Conservation (phyloP, 2,113 vertebrate genomes). For the Aleadryas rufinucha region DNA sequence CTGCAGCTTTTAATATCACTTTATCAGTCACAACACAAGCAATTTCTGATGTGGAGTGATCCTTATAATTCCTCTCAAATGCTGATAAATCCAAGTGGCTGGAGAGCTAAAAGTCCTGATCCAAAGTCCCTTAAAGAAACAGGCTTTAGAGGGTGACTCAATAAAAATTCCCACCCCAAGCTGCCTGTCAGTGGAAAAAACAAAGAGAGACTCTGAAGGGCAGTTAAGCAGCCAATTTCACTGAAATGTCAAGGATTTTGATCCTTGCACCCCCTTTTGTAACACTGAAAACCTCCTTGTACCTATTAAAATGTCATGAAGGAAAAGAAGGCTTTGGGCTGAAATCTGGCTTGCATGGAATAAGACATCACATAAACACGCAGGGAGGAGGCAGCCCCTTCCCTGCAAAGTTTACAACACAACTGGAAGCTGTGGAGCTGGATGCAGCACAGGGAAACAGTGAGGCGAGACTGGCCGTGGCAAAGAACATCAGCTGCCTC, state of each 20-base stretch:
- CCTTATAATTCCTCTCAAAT: background rate
- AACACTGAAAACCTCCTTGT: background rate
- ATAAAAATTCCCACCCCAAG: background rate
- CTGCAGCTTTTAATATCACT: background rate
- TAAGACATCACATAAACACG: background rate
- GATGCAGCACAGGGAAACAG: background rate
- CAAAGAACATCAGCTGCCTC: background rate
- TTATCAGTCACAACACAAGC: background rate
- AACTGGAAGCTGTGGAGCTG: background rate
- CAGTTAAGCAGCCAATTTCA: background rate
- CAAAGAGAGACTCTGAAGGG: background rate
- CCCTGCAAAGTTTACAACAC: background rate
- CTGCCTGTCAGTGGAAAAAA: background rate
- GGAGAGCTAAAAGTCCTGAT: background rate
- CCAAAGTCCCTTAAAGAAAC: background rate
- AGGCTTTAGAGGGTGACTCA: background rate
- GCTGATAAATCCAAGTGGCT: background rate
- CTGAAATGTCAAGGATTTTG: background rate
- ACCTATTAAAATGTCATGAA: background rate
- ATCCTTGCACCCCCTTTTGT: background rate
- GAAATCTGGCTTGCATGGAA: background rate
- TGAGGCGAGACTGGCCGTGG: rapidly evolving
- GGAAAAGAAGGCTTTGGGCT: background rate
- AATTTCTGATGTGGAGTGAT: background rate
- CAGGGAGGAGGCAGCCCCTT: background rate